Percentiles rank a stretch among this genome's conserved stretches.
Evolutionary conservation across 2,888 invertebrate genomes (phyloP).

Genomic region (Apocheima hispidaria): DNA sequence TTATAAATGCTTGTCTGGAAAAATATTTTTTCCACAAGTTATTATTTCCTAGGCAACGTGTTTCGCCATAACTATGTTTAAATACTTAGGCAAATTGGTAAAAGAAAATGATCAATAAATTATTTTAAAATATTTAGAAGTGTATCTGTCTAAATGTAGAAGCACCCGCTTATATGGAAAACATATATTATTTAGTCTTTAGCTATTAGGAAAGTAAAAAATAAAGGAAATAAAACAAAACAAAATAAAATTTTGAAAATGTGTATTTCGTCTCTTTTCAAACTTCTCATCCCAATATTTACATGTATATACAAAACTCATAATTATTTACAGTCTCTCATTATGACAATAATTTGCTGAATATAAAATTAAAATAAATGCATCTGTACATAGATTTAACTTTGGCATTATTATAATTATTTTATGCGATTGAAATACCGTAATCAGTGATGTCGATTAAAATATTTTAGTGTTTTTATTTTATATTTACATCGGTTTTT

Average conservation of each 20-base stretch:
- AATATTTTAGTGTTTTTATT: constrained; percentile 47
- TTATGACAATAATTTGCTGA: constrained; percentile 60
- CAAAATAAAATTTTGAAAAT: constrained; percentile 78
- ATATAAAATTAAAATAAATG: constrained; percentile 72
- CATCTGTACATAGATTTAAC: constrained; percentile 82
- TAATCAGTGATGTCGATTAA: constrained; percentile 44
- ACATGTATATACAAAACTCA: constrained; percentile 75
- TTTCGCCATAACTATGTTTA: neutral
- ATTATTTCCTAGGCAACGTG: neutral
- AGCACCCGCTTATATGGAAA: neutral
- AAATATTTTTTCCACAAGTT: no score
- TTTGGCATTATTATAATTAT: constrained; percentile 76
- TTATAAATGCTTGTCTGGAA: no score
- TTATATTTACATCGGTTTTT: constrained; percentile 66
- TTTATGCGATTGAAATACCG: constrained; percentile 52
- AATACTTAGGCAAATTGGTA: no score
- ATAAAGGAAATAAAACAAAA: constrained; percentile 78
- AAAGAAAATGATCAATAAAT: no score
- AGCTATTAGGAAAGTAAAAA: constrained; percentile 24
- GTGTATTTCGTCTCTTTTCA: constrained; percentile 76
- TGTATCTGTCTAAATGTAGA: neutral
- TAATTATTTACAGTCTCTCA: constrained; percentile 76
- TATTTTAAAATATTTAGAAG: neutral
- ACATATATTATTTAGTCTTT: neutral
- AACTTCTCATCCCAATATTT: constrained; percentile 69